Evolutionary conservation across 2,888 invertebrate species (phyloP), one percentile per base, ranked within the genome.

Genomic region (Heteromurus nitidus): DNA sequence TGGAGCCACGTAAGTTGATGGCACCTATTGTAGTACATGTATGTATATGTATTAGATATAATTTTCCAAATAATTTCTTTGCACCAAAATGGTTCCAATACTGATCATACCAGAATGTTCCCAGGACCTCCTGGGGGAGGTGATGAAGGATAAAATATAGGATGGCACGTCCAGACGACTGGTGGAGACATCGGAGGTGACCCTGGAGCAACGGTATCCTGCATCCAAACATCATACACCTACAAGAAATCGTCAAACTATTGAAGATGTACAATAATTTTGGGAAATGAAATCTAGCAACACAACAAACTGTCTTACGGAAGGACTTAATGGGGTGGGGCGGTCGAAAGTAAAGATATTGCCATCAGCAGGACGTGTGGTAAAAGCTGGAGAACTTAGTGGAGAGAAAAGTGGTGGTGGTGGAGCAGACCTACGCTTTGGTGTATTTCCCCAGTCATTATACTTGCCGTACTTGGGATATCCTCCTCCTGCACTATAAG

Each of bases 91-190:
- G 13, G 5, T 9, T 13, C 5, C 36, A 9, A 36, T 5, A 5
- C 36, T 36, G 36, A 36, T 55, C 22, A 42, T 82, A 83, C 83
- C 80, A 83, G 50, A n/a, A 83, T 81, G 69, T 83, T 83, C 9
- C 80, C 77, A 1, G 79, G 16, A 9, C 81, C 74, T 18, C 79
- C 80, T 28, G 84, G 50, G 3, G 82, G 69, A 24, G 86, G 80
- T 26, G 80, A 76, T 24, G 80, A 74, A 13, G 86, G 85, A 50
- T 86, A 86, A 18, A 81, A 84, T 62, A 86, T 75, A 1, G 86
- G 86, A 69, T 85, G 86, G 55, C 84, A 85, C n/a, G 86, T 80
- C 86, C 86, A 86, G 18, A 86, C 81, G 28, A 85, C 69, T 0
- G 85, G 85, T 3, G 86, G 85, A 18, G 85, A 85, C 18, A 85